phyloP scores from a whole-genome alignment of 2,888 invertebrate species.

The Chrysotoxum bicinctum region DNA sequence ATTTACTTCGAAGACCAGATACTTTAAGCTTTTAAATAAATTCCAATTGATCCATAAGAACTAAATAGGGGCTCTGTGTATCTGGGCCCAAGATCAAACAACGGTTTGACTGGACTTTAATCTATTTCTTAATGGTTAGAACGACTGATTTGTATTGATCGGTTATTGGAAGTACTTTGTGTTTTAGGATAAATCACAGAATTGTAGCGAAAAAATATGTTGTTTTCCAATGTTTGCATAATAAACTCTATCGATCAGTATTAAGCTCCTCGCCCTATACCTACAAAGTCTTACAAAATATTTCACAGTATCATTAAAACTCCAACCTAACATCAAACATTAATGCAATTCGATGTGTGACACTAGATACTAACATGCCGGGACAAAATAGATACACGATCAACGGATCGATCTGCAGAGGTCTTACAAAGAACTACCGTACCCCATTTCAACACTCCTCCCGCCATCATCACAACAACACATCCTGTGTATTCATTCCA shows the following conservation, averaged over 20 bases:
- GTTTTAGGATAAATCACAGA: too few relatives aligned
- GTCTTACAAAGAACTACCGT: conserved; percentile 29
- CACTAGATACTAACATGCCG: conserved; percentile 42
- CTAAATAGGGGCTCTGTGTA: too few relatives aligned
- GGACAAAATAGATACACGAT: conserved; percentile 59
- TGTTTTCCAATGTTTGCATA: neutral
- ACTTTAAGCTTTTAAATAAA: too few relatives aligned
- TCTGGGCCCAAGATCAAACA: too few relatives aligned
- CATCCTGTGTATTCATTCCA: neutral
- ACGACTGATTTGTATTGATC: too few relatives aligned
- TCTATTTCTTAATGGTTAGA: too few relatives aligned
- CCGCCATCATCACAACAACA: neutral
- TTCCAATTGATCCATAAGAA: too few relatives aligned
- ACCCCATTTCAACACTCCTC: neutral
- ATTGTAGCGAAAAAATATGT: neutral
- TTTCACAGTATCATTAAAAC: conserved; percentile 51
- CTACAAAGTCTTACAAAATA: conserved; percentile 11
- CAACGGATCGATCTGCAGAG: conserved; percentile 54
- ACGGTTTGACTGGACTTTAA: too few relatives aligned
- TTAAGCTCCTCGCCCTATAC: neutral
- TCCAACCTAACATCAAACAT: conserved; percentile 48
- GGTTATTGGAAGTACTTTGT: too few relatives aligned
- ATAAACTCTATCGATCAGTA: neutral
- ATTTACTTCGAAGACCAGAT: too few relatives aligned
- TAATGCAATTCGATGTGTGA: conserved; percentile 58